Percentiles rank a stretch among this genome's conserved stretches.
phyloP scores from a whole-genome alignment of 2,113 vertebrate genomes.

The Todiramphus chloris region DNA sequence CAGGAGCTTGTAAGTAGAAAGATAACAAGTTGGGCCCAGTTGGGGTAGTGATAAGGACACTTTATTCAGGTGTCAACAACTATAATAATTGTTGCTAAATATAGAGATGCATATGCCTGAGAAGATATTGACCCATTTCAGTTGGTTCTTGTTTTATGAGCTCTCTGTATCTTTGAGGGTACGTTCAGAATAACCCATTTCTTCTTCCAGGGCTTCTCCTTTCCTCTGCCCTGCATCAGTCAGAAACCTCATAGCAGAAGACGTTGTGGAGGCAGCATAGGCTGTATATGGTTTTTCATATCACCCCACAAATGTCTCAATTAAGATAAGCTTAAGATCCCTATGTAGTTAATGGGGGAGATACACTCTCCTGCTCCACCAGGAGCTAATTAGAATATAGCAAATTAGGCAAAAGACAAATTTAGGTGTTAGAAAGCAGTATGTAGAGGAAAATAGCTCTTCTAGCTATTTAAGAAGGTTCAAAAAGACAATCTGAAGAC shows the following conservation, averaged over 20 bases:
- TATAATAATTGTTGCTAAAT: not conserved
- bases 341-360: accelerated
- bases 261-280: not conserved
- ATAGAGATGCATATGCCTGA: not conserved
- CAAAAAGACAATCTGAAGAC: not conserved
- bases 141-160: not conserved
- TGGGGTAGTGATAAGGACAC: not conserved
- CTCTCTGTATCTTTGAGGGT: not conserved
- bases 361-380: not conserved
- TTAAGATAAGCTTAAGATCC: not conserved
- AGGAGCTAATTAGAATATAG: not conserved
- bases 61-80: not conserved
- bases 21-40: not conserved
- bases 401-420: not conserved
- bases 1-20: not conserved
- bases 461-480: not conserved
- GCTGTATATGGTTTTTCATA: not conserved
- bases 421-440: not conserved
- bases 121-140: not conserved
- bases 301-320: not conserved
- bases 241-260: not conserved
- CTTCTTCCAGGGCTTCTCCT: not conserved
- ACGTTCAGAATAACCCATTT: not conserved
- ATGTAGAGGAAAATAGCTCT: not conserved
- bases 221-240: not conserved